Percentiles rank a stretch among this genome's conserved stretches.
Conservation (phyloP, 1,140 invertebrate species). For the Ladona fulva region DNA sequence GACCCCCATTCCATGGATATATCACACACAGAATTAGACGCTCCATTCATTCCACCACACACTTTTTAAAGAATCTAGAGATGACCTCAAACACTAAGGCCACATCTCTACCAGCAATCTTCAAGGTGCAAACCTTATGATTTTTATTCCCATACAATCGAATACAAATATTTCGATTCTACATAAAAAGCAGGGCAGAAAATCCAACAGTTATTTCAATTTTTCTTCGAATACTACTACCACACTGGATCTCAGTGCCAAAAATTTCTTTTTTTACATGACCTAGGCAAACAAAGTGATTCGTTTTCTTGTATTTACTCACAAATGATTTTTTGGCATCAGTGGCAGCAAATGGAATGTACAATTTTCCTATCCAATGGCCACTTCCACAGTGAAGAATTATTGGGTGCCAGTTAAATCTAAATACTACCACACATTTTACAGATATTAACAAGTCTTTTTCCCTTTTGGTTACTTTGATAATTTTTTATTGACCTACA, state of each 20-base stretch:
- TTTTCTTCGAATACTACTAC: not conserved
- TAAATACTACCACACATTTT: slow-evolving; percentile 13
- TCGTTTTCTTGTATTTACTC: not conserved
- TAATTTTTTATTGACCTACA: slow-evolving; percentile 1
- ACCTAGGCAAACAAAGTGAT: not conserved
- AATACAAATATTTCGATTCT: slow-evolving; percentile 4
- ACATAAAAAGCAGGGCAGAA: slow-evolving; percentile 9
- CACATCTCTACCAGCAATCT: not conserved
- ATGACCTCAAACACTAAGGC: not conserved
- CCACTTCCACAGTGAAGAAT: not conserved
- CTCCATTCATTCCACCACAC: not conserved
- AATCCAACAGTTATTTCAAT: not conserved
- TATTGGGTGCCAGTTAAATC: slow-evolving; percentile 12
- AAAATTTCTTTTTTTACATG: not conserved
- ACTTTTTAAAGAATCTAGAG: not conserved
- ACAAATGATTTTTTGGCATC: not conserved
- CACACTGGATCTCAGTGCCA: not conserved
- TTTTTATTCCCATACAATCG: not conserved
- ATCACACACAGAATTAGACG: too few species aligned
- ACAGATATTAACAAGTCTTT: slow-evolving; percentile 16
- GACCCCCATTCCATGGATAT: too few species aligned
- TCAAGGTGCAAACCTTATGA: not conserved
- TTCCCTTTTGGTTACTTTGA: not conserved
- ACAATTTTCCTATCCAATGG: slow-evolving; percentile 4
- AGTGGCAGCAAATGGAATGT: slow-evolving; percentile 13